phyloP scores from a whole-genome alignment of 2,888 invertebrate genomes.

The Sesia apiformis region DNA sequence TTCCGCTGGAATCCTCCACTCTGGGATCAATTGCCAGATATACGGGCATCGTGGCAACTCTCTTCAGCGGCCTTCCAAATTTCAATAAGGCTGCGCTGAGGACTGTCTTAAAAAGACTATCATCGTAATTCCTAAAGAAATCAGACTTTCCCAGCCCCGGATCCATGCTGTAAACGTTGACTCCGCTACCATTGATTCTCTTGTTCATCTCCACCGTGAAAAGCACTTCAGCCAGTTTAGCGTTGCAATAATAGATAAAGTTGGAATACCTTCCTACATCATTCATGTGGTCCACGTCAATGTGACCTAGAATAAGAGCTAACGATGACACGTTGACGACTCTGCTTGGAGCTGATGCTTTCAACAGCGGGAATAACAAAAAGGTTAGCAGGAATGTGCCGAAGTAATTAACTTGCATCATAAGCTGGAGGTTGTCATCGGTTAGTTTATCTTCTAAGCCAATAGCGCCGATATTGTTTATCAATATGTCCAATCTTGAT shows the following conservation, averaged over 20 bases:
- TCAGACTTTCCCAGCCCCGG: constrained; percentile 87
- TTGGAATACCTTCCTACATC: constrained; percentile 77
- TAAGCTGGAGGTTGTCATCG: constrained; percentile 75
- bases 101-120: constrained; percentile 16
- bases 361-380: constrained; percentile 40
- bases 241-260: constrained; percentile 70
- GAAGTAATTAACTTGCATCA: constrained; percentile 74
- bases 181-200: constrained; percentile 55
- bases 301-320: constrained; percentile 78
- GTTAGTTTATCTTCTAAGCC: constrained; percentile 58
- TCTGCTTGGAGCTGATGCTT: constrained; percentile 41
- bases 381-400: constrained; percentile 45
- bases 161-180: constrained; percentile 86
- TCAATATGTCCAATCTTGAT: constrained; percentile 54
- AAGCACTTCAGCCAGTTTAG: constrained; percentile 41
- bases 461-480: constrained; percentile 67
- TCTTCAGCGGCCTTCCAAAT: constrained; percentile 30
- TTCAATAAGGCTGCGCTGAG: constrained; percentile 25
- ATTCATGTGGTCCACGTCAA: constrained; percentile 83
- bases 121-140: constrained; percentile 77
- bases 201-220: constrained; percentile 69
- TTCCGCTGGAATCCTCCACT: constrained; percentile 34
- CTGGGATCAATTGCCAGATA: constrained; percentile 38
- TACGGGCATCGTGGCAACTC: constrained; percentile 42
- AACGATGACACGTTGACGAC: constrained; percentile 55